Percentiles rank a stretch among this genome's conserved stretches.
These are phyloP conservation scores for Crenichthys baileyi DNA, from an alignment of 2,797 vertebrate genomes.

Conservation along the genomic window DNA sequence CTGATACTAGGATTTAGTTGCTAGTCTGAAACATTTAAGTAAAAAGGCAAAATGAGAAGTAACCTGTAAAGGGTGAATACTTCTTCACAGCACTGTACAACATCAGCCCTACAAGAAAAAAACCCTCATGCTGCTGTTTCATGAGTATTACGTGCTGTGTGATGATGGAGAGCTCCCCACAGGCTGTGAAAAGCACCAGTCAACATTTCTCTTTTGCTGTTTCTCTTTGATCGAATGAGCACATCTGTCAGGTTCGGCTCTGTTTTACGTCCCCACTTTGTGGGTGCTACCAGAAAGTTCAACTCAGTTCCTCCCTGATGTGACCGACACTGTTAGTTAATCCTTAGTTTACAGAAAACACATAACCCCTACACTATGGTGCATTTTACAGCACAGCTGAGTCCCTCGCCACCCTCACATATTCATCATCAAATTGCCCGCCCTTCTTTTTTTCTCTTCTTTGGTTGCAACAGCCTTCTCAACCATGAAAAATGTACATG, in stretches of 20 bases:
- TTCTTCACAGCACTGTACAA: slow-evolving; percentile 1
- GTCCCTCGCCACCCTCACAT: not conserved
- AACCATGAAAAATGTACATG: slow-evolving; percentile 57
- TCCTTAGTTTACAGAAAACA: slow-evolving; percentile 48
- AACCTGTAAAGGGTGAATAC: not conserved
- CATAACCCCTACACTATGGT: slow-evolving; percentile 28
- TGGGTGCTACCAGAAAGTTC: slow-evolving; percentile 33
- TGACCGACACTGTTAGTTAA: slow-evolving; percentile 51
- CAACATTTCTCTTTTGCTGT: slow-evolving; percentile 24
- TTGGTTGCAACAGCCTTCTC: slow-evolving; percentile 14
- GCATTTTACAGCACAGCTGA: slow-evolving; percentile 25
- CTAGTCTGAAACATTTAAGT: not conserved
- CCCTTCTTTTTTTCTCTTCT: slow-evolving; percentile 3
- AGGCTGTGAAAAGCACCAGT: slow-evolving; percentile 34
- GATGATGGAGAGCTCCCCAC: slow-evolving; percentile 32
- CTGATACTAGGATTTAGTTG: not conserved
- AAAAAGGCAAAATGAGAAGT: not conserved
- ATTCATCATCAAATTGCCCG: slow-evolving; percentile 2
- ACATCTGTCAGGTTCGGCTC: slow-evolving; percentile 20
- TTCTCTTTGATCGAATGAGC: slow-evolving; percentile 23
- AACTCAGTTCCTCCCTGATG: slow-evolving; percentile 49
- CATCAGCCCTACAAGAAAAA: not conserved
- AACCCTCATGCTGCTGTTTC: slow-evolving; percentile 4
- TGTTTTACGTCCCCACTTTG: slow-evolving; percentile 17
- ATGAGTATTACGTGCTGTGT: slow-evolving; percentile 20